Base-by-base conservation (phyloP, 2,113 vertebrate genomes). In the Merops nubicus region DNA sequence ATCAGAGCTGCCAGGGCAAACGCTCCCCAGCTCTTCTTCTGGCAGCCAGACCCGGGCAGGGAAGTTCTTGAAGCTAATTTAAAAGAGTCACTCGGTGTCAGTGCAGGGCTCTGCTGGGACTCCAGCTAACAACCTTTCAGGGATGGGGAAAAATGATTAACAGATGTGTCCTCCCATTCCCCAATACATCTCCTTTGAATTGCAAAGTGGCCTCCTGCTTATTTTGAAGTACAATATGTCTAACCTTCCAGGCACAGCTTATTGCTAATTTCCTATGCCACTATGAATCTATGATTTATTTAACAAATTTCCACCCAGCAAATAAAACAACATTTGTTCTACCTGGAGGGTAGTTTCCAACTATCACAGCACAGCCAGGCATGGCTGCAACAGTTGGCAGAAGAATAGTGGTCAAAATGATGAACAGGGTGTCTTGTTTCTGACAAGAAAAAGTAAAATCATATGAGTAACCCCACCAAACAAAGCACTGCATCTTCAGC, bases 311-410 rank as follows among this genome's bases (percentile, higher is more conserved):
- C 76, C 91, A 96, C 87, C 80, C 93, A 92, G 90, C 91, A 96
- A 97, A 98, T 97, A 96, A 97, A 97, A 85, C 91, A 96, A 92
- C 96, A 97, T 98, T 98, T 97, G 96, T 95, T 98, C 91, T 97
- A 96, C 96, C 97, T 97, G 93, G 95, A 96, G 97, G 94, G 94
- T 51, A 69, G 50, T 96, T 97, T 14, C 43, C 88, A 70, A 91
- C 43, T 67, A 91, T 63, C 94, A 77, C 83, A 89, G 92, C 92
- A 85, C 56, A 91, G 96, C 90, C 93, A 89, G 93, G 48, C 87
- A 33, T 6, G 50, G 74, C 92, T 92, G 92, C 64, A 81, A 75
- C 96, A 94, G 87, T 80, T 95, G 93, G 85, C 34, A 11, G 8
- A 7, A 62, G 70, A 92, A 33, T 0, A 19, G 72, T 50, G 87